A percentile compares a stretch with the other conserved stretches of the same genome.
These are phyloP conservation scores for Junonia oenone DNA, from an alignment of 2,888 invertebrate species.

Conservation along the genomic window DNA sequence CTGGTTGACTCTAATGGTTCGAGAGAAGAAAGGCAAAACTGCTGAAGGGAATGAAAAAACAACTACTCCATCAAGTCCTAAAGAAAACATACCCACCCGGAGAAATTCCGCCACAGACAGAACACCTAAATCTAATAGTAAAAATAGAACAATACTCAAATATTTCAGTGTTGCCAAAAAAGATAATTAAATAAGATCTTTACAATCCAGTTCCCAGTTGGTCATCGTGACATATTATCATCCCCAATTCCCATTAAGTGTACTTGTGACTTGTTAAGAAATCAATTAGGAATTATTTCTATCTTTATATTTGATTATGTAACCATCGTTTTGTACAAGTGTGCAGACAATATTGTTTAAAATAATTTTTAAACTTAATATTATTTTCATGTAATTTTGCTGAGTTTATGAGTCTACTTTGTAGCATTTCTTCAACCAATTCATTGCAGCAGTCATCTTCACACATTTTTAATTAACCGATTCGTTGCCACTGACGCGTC, in stretches of 20 bases:
- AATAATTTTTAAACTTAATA: no score
- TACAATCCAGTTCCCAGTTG: not conserved
- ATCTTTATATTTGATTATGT: no score
- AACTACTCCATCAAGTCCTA: slow-evolving; percentile 44
- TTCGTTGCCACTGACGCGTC: no score
- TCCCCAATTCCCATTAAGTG: not conserved
- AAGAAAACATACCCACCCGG: slow-evolving; percentile 43
- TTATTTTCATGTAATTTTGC: no score
- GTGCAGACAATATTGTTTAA: no score
- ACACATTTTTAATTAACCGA: no score
- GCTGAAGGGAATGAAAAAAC: slow-evolving; percentile 22
- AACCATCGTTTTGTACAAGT: no score
- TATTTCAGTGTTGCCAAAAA: slow-evolving; percentile 54
- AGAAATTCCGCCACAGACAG: slow-evolving; percentile 49
- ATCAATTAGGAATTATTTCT: no score
- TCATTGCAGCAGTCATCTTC: no score
- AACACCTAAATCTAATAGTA: slow-evolving; percentile 42
- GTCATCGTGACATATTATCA: not conserved
- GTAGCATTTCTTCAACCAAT: no score
- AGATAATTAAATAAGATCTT: slow-evolving; percentile 33
- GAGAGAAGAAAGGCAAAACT: slow-evolving; percentile 37
- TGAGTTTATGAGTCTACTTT: no score
- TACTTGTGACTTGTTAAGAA: no score
- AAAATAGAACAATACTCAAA: slow-evolving; percentile 51
- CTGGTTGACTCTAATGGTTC: slow-evolving; percentile 81